Conservation (phyloP, 2,888 invertebrate species). For the Macrosiphum euphorbiae region DNA sequence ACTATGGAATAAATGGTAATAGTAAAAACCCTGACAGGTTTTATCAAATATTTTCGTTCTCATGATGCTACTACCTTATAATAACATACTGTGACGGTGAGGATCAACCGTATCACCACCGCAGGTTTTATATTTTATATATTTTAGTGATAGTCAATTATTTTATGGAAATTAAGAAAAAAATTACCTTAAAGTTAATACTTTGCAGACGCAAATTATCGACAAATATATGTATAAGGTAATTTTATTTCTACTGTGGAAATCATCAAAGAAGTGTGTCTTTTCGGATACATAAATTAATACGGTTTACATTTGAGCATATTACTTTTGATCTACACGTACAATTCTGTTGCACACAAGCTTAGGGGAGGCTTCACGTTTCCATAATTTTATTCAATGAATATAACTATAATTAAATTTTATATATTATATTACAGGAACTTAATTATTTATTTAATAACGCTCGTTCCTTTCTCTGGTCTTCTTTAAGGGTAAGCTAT, state of each 20-base stretch:
- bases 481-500: no score
- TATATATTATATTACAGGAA: no score
- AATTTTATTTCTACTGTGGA: neutral
- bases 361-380: neutral
- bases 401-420: no score
- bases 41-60: neutral
- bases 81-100: no score
- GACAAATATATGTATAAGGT: neutral
- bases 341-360: neutral
- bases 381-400: neutral
- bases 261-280: neutral
- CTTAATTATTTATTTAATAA: neutral
- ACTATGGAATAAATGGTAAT: neutral
- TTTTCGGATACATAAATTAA: neutral
- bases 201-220: no score
- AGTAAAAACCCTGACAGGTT: neutral
- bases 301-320: neutral
- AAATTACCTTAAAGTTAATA: neutral
- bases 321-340: neutral
- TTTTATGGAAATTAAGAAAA: neutral
- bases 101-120: neutral
- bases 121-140: neutral
- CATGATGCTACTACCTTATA: no score
- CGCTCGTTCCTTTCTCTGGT: neutral
- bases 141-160: neutral